Evolutionary conservation across 2,113 vertebrate genomes (phyloP).

Genomic region (Erpornis zantholeuca): DNA sequence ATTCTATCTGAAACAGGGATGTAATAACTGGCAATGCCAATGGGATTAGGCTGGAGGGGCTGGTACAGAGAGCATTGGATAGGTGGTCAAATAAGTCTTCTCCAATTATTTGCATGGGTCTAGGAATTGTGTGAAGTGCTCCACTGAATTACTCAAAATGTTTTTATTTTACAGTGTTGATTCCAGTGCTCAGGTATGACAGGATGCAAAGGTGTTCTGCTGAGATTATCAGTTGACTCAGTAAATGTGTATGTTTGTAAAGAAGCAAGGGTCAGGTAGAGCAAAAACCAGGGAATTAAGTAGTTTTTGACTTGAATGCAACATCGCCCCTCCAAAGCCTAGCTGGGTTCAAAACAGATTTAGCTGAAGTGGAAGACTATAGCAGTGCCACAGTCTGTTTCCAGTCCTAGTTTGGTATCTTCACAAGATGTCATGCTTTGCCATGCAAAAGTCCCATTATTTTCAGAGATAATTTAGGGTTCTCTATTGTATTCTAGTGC

Average conservation of each 20-base stretch:
- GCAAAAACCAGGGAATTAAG: neutral
- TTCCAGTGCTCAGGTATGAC: neutral
- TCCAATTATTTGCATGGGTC: neutral
- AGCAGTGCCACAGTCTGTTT: neutral
- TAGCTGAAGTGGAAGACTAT: neutral
- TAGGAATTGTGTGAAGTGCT: neutral
- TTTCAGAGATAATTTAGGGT: neutral
- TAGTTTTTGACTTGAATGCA: neutral
- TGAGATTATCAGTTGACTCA: neutral
- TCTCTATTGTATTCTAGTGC: neutral
- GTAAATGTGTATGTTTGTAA: neutral
- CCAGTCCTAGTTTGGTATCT: neutral
- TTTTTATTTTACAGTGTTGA: neutral
- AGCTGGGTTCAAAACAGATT: neutral
- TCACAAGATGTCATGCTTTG: neutral
- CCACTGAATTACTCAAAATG: neutral
- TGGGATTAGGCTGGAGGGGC: neutral
- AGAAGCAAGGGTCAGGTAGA: neutral
- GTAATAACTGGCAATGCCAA: neutral
- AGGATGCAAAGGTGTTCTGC: neutral
- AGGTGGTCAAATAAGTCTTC: neutral
- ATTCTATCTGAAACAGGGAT: neutral
- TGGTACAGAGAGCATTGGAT: fast-evolving
- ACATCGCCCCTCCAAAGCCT: neutral
- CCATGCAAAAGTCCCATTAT: neutral